Evolutionary conservation across 2,797 vertebrate species (phyloP).

Genomic region (Falco berigora): DNA sequence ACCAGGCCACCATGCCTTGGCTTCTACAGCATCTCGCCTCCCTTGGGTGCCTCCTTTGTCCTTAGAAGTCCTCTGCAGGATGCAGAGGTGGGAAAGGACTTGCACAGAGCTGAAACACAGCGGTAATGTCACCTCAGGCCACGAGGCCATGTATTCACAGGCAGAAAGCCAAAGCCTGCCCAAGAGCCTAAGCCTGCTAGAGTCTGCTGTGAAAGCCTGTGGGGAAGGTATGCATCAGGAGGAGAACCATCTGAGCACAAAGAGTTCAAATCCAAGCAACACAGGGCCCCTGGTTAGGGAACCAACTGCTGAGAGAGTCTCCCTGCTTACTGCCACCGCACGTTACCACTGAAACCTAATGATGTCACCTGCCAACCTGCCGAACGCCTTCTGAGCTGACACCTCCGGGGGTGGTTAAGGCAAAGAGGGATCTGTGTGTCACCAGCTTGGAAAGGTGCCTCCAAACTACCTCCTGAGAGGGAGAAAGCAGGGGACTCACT

Average conservation of each 20-base stretch:
- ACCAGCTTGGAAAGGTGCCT: background rate
- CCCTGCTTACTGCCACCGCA: background rate
- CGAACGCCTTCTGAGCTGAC: background rate
- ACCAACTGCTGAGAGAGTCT: background rate
- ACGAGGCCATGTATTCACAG: fast-evolving
- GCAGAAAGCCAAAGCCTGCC: background rate
- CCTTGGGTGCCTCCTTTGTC: background rate
- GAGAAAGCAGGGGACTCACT: background rate
- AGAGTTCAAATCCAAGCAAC: background rate
- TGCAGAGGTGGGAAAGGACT: background rate
- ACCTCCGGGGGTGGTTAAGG: fast-evolving
- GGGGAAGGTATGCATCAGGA: background rate
- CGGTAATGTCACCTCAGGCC: background rate
- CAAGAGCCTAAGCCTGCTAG: fast-evolving
- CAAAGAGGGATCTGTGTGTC: background rate
- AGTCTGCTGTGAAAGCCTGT: background rate
- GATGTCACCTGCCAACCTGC: background rate
- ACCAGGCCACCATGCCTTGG: background rate
- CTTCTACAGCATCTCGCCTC: background rate
- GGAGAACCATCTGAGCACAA: background rate
- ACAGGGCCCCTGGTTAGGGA: background rate
- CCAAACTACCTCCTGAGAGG: background rate
- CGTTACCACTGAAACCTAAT: background rate
- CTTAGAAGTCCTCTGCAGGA: background rate
- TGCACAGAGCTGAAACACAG: background rate